Percentiles rank a stretch among this genome's conserved stretches.
Evolutionary conservation across 2,888 invertebrate genomes (phyloP).

Genomic region (Caenorhabditis japonica): DNA sequence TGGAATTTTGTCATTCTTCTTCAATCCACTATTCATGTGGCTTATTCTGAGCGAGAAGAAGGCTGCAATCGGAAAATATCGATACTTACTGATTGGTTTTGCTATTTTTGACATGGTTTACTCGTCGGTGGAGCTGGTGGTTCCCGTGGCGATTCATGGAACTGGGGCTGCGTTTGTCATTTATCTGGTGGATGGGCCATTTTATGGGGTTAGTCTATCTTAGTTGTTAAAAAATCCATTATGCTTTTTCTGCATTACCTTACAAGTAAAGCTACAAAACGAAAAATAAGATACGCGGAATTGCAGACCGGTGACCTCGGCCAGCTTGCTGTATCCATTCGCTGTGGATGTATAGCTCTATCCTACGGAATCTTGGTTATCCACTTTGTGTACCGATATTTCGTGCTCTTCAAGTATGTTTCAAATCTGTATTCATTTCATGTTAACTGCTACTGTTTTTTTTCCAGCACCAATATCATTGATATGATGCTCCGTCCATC

Average conservation of each 20-base stretch:
- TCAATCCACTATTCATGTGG: slow-evolving; percentile 28
- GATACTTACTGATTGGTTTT: slow-evolving; percentile 29
- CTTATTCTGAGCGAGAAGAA: slow-evolving; percentile 32
- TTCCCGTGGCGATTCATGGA: slow-evolving; percentile 42
- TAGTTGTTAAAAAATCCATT: not conserved
- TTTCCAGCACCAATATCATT: slow-evolving; percentile 19
- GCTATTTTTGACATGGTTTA: slow-evolving; percentile 49
- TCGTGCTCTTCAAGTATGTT: slow-evolving; percentile 11
- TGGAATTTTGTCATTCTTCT: slow-evolving; percentile 25
- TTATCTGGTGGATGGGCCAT: slow-evolving; percentile 43
- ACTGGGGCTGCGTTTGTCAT: slow-evolving; percentile 41
- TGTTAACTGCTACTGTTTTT: not conserved
- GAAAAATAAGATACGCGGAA: too few species aligned
- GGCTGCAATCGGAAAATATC: slow-evolving; percentile 27
- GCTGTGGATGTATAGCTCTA: slow-evolving; percentile 26
- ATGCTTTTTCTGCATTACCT: not conserved
- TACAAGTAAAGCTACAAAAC: too few species aligned
- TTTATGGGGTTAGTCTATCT: slow-evolving; percentile 10
- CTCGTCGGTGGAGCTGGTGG: slow-evolving; percentile 32
- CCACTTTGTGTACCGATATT: slow-evolving; percentile 35
- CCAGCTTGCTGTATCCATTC: slow-evolving; percentile 27
- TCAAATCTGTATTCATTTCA: not conserved
- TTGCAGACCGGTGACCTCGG: slow-evolving; percentile 10
- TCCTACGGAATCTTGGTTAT: slow-evolving; percentile 31
- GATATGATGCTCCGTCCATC: not conserved